Base-by-base conservation (phyloP, 2,797 vertebrate species). In the Sebastes taczanowskii region DNA sequence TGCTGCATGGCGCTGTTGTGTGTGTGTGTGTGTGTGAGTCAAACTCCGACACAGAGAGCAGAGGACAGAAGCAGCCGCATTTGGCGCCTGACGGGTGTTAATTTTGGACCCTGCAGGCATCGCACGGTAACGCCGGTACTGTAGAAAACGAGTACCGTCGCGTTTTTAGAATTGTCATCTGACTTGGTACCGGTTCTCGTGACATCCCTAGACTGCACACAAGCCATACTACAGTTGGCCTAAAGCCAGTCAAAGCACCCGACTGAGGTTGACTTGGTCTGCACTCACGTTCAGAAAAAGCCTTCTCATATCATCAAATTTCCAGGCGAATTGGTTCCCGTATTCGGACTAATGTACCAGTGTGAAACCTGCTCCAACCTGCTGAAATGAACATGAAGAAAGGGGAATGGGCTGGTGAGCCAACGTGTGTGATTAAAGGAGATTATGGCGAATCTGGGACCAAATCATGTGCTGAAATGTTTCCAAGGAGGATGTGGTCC, bases 331-430 rank as follows among this genome's bases (percentile, higher is more conserved):
- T 52, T 1, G 0, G 35, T 27, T 55, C n/a, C 66, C 2, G 8
- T 30, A 62, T 78, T 86, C 5, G 13, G 77, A 61, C 34, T 8
- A 29, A 77, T 78, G 69, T 42, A 67, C 80, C 84, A 87, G 90
- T 90, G 90, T 91, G 90, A 89, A 93, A 92, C 71, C 75, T 38
- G 42, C 81, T 84, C 74, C 74, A 65, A 78, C 80, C 67, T 83
- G 78, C 80, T 83, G 80, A 88, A 89, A 91, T 90, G 82, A 76
- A 70, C 52, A 62, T 55, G 35, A 73, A 71, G 65, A 62, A 74
- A 80, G 25, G 27, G 70, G 20, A 76, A 27, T 62, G 74, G 79
- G 77, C 69, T 65, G 70, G n/a, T 56, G 55, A 70, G 81, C 74
- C 72, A 7, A 52, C 23, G n/a, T 75, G 62, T 81, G 78, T 88